Conservation (phyloP, 2,888 invertebrate genomes). For the Drosophila subsilvestris region DNA sequence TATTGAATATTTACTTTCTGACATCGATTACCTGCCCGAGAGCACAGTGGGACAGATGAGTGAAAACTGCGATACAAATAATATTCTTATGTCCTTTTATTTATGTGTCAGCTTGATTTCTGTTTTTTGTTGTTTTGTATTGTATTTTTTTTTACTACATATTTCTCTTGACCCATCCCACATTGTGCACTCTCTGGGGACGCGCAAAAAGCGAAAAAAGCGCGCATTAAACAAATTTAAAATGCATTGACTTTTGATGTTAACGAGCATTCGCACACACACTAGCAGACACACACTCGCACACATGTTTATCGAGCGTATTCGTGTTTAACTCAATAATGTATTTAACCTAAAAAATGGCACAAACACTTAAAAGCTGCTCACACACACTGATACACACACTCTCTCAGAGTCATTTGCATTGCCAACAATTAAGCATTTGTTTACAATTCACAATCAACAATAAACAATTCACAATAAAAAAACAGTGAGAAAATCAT, state of each 20-base stretch:
- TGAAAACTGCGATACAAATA: background rate
- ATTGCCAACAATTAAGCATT: slow-evolving; percentile 69
- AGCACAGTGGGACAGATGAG: slow-evolving; percentile 4
- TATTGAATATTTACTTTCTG: slow-evolving; percentile 51
- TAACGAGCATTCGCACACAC: slow-evolving; percentile 60
- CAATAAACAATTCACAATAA: slow-evolving; percentile 31
- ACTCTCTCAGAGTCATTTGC: slow-evolving; percentile 63
- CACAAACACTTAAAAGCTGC: slow-evolving; percentile 56
- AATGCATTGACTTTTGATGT: slow-evolving; percentile 73
- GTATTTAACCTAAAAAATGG: slow-evolving; percentile 66
- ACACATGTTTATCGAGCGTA: slow-evolving; percentile 1
- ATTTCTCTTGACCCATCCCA: background rate
- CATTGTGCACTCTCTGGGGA: slow-evolving; percentile 31
- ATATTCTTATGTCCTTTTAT: background rate
- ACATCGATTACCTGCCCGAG: slow-evolving; percentile 32
- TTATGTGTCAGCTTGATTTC: background rate
- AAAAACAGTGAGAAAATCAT: slow-evolving; percentile 39
- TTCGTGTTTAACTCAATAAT: slow-evolving; percentile 21
- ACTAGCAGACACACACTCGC: slow-evolving; percentile 3
- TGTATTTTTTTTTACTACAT: background rate
- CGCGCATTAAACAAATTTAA: slow-evolving; percentile 71
- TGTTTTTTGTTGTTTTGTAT: background rate
- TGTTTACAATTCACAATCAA: slow-evolving; percentile 67
- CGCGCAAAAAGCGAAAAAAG: slow-evolving; percentile 62
- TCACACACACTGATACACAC: slow-evolving; percentile 51